Conservation (phyloP, 2,888 invertebrate species). For the Diadegma fenestrale region DNA sequence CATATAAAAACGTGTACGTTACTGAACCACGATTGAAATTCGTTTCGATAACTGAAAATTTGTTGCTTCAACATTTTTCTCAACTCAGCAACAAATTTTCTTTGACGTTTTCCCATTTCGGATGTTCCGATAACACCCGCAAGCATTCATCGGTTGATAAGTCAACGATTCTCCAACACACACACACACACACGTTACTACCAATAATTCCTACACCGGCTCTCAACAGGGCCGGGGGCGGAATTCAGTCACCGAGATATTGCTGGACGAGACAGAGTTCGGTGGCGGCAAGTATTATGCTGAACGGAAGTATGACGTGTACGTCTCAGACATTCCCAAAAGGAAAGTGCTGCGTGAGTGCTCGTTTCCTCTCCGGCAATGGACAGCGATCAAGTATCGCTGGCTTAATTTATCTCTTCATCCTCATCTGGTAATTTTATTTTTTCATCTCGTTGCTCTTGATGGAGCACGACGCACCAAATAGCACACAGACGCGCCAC, state of each 20-base stretch:
- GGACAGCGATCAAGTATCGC: slow-evolving; percentile 35
- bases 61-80: too few relatives aligned
- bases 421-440: slow-evolving; percentile 63
- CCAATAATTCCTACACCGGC: slow-evolving; percentile 57
- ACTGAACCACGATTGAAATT: too few relatives aligned
- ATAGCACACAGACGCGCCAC: not conserved
- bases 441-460: slow-evolving; percentile 54
- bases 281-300: slow-evolving; percentile 27
- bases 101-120: slow-evolving; percentile 25
- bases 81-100: too few relatives aligned
- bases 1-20: too few relatives aligned
- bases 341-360: slow-evolving; percentile 62
- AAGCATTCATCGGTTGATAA: slow-evolving; percentile 21
- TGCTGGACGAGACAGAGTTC: slow-evolving; percentile 37
- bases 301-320: slow-evolving; percentile 55
- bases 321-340: slow-evolving; percentile 59
- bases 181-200: slow-evolving; percentile 23
- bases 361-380: slow-evolving; percentile 60
- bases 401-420: slow-evolving; percentile 56
- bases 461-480: not conserved
- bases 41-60: too few relatives aligned
- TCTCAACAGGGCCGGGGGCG: slow-evolving; percentile 50
- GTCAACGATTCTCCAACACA: slow-evolving; percentile 10
- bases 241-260: slow-evolving; percentile 47
- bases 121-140: slow-evolving; percentile 34